Percentiles rank a stretch among this genome's conserved stretches.
Evolutionary conservation across 2,113 vertebrate species (phyloP).

Genomic region (Macrotis lagotis): DNA sequence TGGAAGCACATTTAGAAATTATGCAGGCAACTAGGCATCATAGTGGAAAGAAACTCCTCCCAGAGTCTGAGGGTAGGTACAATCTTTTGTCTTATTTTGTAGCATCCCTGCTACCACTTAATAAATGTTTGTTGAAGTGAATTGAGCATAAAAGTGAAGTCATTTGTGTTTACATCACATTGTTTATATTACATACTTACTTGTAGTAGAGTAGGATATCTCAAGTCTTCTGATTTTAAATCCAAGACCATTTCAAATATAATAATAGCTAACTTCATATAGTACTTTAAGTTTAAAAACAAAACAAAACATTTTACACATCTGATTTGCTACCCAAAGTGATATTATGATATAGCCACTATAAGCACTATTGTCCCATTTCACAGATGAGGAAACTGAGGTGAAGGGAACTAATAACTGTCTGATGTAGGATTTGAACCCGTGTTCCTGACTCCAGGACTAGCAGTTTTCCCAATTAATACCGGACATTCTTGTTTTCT

Average conservation of each 20-base stretch:
- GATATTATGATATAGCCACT: background rate
- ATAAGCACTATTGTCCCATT: background rate
- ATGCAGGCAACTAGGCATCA: background rate
- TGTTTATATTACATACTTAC: background rate
- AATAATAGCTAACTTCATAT: background rate
- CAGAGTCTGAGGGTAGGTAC: background rate
- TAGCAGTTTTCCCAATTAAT: background rate
- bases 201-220: background rate
- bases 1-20: background rate
- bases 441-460: background rate
- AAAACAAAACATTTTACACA: background rate
- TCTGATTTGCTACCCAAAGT: background rate
- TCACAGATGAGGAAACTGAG: background rate
- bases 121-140: background rate
- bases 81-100: background rate
- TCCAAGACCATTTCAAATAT: background rate
- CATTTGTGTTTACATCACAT: too few species aligned
- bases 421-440: background rate
- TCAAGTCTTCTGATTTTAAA: background rate
- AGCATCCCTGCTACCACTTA: background rate
- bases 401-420: background rate
- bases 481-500: background rate
- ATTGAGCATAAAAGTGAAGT: background rate
- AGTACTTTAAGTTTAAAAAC: background rate
- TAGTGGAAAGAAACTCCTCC: background rate